Percentiles rank a stretch among this genome's conserved stretches.
Conservation (phyloP, 2,797 vertebrate genomes). For the Geotrypetes seraphini region DNA sequence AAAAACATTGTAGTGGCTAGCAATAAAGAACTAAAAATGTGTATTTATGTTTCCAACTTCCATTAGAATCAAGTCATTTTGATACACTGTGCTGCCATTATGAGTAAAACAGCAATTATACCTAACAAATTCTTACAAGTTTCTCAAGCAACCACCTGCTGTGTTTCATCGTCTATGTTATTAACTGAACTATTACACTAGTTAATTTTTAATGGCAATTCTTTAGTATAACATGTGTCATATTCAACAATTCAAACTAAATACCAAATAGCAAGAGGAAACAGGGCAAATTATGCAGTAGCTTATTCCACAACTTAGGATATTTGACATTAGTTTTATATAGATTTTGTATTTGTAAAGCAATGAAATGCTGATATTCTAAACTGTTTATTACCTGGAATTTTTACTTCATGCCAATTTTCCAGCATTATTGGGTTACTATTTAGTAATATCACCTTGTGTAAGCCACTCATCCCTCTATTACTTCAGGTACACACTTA, state of each 20-base stretch:
- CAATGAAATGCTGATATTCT: slow-evolving; percentile 13
- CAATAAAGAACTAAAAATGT: too few relatives aligned
- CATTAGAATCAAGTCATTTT: too few relatives aligned
- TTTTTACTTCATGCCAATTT: background rate
- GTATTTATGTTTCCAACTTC: too few relatives aligned
- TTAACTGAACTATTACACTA: background rate
- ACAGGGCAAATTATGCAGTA: background rate
- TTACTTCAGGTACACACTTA: too few relatives aligned
- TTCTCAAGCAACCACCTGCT: background rate
- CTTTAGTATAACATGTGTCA: background rate
- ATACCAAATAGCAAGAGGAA: background rate
- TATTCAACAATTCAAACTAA: background rate
- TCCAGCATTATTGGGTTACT: too few relatives aligned
- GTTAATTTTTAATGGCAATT: background rate
- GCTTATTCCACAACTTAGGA: background rate
- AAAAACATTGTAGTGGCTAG: too few relatives aligned
- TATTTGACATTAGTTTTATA: slow-evolving; percentile 17
- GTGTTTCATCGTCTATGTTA: background rate
- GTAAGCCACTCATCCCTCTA: too few relatives aligned
- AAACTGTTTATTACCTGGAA: background rate
- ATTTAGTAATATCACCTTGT: too few relatives aligned
- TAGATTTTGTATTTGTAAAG: slow-evolving; percentile 29
- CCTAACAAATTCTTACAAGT: background rate
- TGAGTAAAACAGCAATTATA: background rate
- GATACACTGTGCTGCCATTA: background rate